phyloP scores from a whole-genome alignment of 1,140 invertebrate species.

The Micrasema minimum region DNA sequence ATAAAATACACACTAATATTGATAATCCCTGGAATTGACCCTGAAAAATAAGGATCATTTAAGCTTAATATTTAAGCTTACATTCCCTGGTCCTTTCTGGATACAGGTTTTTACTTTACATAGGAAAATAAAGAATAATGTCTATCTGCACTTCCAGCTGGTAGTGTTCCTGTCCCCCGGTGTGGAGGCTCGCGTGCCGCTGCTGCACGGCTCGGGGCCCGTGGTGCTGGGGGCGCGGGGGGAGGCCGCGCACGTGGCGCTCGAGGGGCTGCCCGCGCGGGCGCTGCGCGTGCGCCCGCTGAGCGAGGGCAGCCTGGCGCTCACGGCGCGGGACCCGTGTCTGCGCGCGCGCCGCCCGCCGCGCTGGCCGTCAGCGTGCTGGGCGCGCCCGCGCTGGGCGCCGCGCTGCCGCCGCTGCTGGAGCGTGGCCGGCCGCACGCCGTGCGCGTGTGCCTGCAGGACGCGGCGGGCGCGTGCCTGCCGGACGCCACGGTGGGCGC shows the following conservation, averaged over 20 bases:
- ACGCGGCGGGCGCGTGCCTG: slow-evolving; percentile 22
- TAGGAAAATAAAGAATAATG: no score
- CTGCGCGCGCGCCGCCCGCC: slow-evolving; percentile 29
- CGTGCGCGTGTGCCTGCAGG: slow-evolving; percentile 36
- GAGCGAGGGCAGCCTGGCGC: slow-evolving; percentile 26
- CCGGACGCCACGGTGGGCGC: slow-evolving; percentile 26
- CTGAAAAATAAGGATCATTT: no score
- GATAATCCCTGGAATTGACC: no score
- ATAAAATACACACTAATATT: no score
- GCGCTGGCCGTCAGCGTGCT: slow-evolving; percentile 39
- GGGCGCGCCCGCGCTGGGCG: slow-evolving; percentile 31
- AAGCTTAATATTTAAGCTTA: no score
- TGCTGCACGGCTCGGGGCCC: slow-evolving; percentile 45
- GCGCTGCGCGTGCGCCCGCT: slow-evolving; percentile 40
- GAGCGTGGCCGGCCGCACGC: slow-evolving; percentile 41
- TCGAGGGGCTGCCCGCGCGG: slow-evolving; percentile 20
- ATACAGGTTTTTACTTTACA: no score
- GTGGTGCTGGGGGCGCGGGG: slow-evolving; percentile 27
- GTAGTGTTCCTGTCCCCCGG: slow-evolving; percentile 36
- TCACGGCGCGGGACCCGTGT: slow-evolving; percentile 43
- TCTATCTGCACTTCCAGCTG: no score
- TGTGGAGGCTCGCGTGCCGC: slow-evolving; percentile 14
- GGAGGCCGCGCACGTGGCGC: slow-evolving; percentile 1
- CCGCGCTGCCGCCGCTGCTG: slow-evolving; percentile 40
- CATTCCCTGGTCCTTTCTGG: no score